These are phyloP conservation scores for Platypus cylindrus DNA, from an alignment of 2,888 invertebrate genomes.

Conservation along the genomic window DNA sequence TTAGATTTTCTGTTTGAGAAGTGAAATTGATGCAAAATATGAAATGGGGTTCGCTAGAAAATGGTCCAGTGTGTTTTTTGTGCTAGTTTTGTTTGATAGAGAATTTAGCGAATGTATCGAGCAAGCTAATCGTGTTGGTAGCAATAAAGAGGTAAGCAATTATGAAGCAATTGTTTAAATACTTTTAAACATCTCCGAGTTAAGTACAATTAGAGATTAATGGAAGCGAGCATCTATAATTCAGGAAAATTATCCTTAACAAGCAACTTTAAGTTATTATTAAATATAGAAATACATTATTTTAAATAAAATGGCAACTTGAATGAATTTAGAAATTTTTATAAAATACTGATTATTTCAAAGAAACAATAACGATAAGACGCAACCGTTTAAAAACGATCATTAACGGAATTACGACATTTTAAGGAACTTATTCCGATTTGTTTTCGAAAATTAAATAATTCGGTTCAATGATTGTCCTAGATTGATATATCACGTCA, in stretches of 20 bases:
- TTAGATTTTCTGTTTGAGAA: slow-evolving; percentile 27
- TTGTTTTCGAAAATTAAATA: not conserved
- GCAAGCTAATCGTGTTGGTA: slow-evolving; percentile 7
- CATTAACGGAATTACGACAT: too few relatives aligned
- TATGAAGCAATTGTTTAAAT: not conserved
- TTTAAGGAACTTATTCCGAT: too few relatives aligned
- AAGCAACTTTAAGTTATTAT: too few relatives aligned
- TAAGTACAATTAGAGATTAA: too few relatives aligned
- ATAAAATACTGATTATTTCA: too few relatives aligned
- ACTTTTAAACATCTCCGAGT: not conserved
- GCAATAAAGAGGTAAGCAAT: slow-evolving; percentile 10
- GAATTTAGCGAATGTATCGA: slow-evolving; percentile 2
- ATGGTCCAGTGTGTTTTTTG: slow-evolving; percentile 16
- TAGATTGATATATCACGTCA: slow-evolving; percentile 12
- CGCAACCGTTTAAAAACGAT: too few relatives aligned
- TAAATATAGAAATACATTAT: too few relatives aligned
- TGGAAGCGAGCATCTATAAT: too few relatives aligned
- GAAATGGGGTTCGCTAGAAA: slow-evolving; percentile 23
- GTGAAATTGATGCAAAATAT: slow-evolving; percentile 24
- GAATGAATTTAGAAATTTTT: too few relatives aligned
- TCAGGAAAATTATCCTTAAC: too few relatives aligned
- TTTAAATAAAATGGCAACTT: too few relatives aligned
- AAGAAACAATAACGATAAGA: too few relatives aligned
- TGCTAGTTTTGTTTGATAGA: slow-evolving; percentile 7
- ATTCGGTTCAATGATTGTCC: slow-evolving; percentile 14